Evolutionary conservation across 1,140 invertebrate genomes (phyloP).

Genomic region (Brachystomella parvula): DNA sequence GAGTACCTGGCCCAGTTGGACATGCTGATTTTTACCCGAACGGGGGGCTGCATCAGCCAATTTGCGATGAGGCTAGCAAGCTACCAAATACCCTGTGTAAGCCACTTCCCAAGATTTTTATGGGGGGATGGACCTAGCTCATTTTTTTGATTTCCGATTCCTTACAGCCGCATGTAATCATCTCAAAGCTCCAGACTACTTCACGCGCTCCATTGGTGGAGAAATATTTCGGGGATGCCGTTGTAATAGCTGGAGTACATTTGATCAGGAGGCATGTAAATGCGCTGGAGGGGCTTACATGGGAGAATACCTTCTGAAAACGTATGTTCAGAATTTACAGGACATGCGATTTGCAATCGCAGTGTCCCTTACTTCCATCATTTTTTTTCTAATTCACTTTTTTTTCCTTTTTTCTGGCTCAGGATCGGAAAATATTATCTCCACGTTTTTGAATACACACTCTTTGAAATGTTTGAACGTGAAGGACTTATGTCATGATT

Average conservation of each 20-base stretch:
- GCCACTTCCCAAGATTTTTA: too few species aligned
- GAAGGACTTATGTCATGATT: neutral
- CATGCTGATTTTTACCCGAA: constrained; percentile 9
- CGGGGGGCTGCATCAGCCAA: neutral
- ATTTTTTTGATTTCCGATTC: too few species aligned
- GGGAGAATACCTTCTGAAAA: constrained; percentile 4
- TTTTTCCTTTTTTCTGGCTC: too few species aligned
- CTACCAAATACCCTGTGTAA: too few species aligned
- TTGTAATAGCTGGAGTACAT: neutral
- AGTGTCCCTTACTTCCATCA: too few species aligned
- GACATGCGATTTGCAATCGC: neutral
- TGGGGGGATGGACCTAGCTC: too few species aligned
- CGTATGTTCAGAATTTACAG: neutral
- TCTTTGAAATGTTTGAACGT: neutral
- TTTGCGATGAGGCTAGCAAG: too few species aligned
- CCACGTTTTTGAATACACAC: neutral
- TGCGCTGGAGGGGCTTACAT: neutral
- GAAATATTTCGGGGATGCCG: neutral
- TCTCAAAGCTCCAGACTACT: neutral
- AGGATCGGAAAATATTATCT: neutral
- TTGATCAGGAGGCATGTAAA: neutral
- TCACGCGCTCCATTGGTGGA: neutral
- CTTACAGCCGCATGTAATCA: neutral
- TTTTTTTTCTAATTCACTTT: too few species aligned
- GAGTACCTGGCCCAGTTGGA: neutral